phyloP scores from a whole-genome alignment of 2,113 vertebrate genomes.

The Cyphomyrus discorhynchus region DNA sequence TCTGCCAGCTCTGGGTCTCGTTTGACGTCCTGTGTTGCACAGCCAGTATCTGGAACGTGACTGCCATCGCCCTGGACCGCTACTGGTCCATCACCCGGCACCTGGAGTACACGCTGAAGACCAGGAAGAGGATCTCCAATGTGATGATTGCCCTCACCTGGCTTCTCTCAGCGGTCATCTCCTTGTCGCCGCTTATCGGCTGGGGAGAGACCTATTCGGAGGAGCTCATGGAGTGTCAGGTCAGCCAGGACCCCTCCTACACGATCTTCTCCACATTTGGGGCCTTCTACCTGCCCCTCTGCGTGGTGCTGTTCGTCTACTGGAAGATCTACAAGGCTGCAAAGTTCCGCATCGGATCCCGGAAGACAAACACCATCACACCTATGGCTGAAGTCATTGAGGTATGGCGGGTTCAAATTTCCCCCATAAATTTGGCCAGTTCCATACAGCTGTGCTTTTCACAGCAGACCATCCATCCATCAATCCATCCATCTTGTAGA shows the following conservation, averaged over 20 bases:
- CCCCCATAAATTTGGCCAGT: background rate
- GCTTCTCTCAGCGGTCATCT: constrained; percentile 82
- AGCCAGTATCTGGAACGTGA: constrained; percentile 97
- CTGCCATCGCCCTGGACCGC: constrained; percentile 87
- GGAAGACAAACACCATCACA: constrained; percentile 80
- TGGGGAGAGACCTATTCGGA: constrained; percentile 91
- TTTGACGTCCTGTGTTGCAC: constrained; percentile 95
- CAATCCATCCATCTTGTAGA: background rate
- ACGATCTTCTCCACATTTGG: constrained; percentile 92
- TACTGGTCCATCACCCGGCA: constrained; percentile 96
- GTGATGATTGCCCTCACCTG: constrained; percentile 88
- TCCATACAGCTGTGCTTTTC: background rate
- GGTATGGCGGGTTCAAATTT: constrained; percentile 43
- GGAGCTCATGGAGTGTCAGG: constrained; percentile 74
- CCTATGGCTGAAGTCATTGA: constrained; percentile 70
- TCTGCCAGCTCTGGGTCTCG: constrained; percentile 90
- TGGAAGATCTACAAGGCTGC: constrained; percentile 97
- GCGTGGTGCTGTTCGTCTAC: constrained; percentile 94
- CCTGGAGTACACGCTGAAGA: constrained; percentile 82
- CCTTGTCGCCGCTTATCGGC: constrained; percentile 83
- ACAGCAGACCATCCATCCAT: background rate
- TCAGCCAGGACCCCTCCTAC: constrained; percentile 87
- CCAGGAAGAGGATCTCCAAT: constrained; percentile 79
- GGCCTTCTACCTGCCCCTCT: constrained; percentile 90
- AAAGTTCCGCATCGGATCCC: constrained; percentile 78